These are phyloP conservation scores for Acanthosepion lycidas DNA, from an alignment of 2,888 invertebrate genomes.

Conservation along the genomic window DNA sequence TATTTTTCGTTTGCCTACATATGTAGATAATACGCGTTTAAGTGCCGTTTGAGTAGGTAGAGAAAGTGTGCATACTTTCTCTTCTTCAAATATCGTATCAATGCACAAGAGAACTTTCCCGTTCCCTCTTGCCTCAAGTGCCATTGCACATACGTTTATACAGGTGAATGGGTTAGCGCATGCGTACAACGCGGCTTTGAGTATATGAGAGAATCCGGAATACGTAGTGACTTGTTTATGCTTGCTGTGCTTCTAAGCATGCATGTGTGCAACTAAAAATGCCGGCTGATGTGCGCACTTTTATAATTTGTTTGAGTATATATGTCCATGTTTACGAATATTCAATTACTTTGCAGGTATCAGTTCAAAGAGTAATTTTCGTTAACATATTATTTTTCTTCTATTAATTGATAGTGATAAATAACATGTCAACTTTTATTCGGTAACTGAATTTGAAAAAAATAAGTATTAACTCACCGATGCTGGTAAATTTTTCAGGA, in stretches of 20 bases:
- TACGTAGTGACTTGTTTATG: not conserved
- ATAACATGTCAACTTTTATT: too few species aligned
- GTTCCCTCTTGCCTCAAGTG: conserved; percentile 33
- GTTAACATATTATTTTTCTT: too few species aligned
- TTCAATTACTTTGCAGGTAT: too few species aligned
- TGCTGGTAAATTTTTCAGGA: too few species aligned
- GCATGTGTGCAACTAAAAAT: too few species aligned
- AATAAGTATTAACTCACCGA: too few species aligned
- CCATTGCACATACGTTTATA: not conserved
- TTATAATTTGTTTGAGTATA: too few species aligned
- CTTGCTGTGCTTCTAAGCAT: not conserved
- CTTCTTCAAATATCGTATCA: conserved; percentile 8
- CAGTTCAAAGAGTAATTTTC: too few species aligned
- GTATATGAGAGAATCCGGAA: not conserved
- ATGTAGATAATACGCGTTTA: conserved; percentile 8
- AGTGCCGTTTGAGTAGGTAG: conserved; percentile 8
- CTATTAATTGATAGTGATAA: too few species aligned
- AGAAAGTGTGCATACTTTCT: not conserved
- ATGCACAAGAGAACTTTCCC: not conserved
- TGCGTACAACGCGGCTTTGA: not conserved
- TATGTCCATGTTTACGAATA: too few species aligned
- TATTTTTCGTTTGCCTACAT: conserved; percentile 8
- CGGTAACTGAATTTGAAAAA: too few species aligned
- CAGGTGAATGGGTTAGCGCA: conserved; percentile 4
- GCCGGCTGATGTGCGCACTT: too few species aligned